phyloP scores from a whole-genome alignment of 92 coral and sea anemone species.

The Muricea muricata region DNA sequence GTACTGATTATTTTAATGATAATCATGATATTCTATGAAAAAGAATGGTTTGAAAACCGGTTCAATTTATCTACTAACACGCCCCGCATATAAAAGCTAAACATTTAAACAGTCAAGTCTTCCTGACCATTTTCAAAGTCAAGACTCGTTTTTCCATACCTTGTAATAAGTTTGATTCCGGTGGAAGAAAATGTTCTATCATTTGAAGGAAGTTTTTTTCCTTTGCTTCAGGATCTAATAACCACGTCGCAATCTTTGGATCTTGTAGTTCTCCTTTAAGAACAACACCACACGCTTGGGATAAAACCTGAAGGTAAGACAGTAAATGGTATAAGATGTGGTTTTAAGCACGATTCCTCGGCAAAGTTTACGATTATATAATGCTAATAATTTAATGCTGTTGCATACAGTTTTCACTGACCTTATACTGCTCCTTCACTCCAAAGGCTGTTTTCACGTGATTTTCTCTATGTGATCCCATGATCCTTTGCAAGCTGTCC shows the following conservation, averaged over 20 bases:
- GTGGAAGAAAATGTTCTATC: conserved; percentile 75
- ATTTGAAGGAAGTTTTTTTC: conserved; percentile 85
- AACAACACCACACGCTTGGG: conserved; percentile 80
- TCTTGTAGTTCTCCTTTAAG: conserved; percentile 78
- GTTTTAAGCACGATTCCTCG: not conserved
- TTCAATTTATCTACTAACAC: no score
- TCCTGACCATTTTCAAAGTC: not conserved
- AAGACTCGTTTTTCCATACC: conserved; percentile 51
- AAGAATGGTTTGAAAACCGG: not conserved
- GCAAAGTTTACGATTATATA: not conserved
- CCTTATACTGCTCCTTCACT: conserved; percentile 86
- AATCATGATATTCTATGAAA: not conserved
- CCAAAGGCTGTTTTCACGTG: conserved; percentile 79
- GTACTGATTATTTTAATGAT: not conserved
- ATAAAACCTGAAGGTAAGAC: conserved; percentile 58
- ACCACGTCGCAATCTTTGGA: conserved; percentile 95
- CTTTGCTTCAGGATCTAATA: conserved; percentile 88
- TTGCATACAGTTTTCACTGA: conserved; percentile 21
- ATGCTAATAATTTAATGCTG: not conserved
- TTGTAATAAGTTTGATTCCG: conserved; percentile 73
- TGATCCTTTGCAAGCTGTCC: conserved; percentile 66
- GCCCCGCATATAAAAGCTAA: no score
- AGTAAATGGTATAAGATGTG: no score
- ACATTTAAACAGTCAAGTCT: not conserved
- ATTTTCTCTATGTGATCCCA: conserved; percentile 65